A percentile compares a stretch with the other conserved stretches of the same genome.
Conservation (phyloP, 2,113 vertebrate genomes). For the Catharus bicknelli region DNA sequence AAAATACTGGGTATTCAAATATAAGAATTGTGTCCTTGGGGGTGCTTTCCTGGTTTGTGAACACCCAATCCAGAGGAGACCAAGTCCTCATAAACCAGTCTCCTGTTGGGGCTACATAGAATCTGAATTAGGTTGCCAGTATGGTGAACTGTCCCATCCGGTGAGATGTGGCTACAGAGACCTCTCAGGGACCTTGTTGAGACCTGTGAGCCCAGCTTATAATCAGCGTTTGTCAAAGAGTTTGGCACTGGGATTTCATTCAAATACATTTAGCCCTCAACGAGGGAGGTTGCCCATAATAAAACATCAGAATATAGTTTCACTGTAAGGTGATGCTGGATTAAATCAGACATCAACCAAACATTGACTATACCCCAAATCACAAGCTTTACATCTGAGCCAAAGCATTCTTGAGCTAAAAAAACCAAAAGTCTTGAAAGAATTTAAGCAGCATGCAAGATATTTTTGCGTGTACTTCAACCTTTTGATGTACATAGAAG, state of each 20-base stretch:
- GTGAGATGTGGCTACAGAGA: neutral
- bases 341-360: neutral
- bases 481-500: neutral
- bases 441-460: neutral
- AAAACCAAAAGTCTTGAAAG: neutral
- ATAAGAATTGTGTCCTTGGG: neutral
- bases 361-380: neutral
- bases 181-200: neutral
- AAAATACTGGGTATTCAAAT: neutral
- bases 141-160: neutral
- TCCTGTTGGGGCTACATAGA: fast-evolving
- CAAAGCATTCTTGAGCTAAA: neutral
- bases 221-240: neutral
- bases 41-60: neutral
- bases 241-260: neutral
- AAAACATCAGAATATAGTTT: neutral
- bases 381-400: neutral
- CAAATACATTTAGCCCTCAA: neutral
- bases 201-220: neutral
- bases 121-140: neutral
- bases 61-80: neutral
- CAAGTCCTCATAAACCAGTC: neutral
- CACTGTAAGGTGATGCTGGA: neutral
- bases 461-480: neutral
- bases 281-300: neutral